phyloP scores from a whole-genome alignment of 2,113 vertebrate species.

The Malurus elegans region DNA sequence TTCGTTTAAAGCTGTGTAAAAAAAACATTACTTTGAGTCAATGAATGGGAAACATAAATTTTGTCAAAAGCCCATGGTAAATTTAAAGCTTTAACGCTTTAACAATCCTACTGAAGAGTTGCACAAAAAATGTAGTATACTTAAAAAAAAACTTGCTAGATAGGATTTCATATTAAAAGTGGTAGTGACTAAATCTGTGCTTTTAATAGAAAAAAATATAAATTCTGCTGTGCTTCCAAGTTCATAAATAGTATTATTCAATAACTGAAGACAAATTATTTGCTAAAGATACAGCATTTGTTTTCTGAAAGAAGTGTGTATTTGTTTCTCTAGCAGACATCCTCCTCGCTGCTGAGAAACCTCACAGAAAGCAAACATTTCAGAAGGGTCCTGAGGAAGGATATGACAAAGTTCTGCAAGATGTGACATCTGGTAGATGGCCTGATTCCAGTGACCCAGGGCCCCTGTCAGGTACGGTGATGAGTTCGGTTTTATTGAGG shows the following conservation, averaged over 20 bases:
- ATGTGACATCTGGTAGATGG: not conserved
- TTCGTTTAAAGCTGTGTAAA: not conserved
- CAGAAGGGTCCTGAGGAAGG: constrained; percentile 7
- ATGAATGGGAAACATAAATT: not conserved
- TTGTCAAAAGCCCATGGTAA: not conserved
- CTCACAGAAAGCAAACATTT: not conserved
- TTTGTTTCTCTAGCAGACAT: constrained; percentile 10
- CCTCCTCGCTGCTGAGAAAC: not conserved
- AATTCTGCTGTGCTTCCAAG: not conserved
- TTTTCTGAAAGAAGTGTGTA: not conserved
- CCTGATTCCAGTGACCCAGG: not conserved
- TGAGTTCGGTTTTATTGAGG: not conserved
- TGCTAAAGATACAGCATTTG: not conserved
- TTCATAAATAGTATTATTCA: not conserved
- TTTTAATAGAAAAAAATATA: not conserved
- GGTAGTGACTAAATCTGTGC: not conserved
- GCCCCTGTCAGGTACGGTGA: constrained; percentile 14
- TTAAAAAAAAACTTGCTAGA: not conserved
- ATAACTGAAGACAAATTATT: not conserved
- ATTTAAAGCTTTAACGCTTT: not conserved
- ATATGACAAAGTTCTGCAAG: constrained; percentile 26
- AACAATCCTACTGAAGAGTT: not conserved
- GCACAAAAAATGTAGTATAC: not conserved
- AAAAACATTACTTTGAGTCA: not conserved
- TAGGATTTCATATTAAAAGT: not conserved